Base-by-base conservation (phyloP, 2,797 vertebrate genomes). In the Melanotaenia pygmaea region DNA sequence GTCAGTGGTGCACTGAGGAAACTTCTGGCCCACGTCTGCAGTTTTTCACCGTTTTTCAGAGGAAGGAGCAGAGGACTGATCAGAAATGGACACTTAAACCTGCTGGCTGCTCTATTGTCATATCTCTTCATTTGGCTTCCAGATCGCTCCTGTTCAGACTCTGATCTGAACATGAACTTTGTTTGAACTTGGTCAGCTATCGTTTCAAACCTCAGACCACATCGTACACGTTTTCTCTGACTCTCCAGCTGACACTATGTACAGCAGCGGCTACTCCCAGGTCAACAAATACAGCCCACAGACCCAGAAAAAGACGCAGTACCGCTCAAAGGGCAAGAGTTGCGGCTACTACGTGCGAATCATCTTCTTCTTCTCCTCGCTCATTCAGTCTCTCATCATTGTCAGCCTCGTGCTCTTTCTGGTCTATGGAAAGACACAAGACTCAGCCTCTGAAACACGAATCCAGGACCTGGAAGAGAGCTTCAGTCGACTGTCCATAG, bases 371-470 rank as follows among this genome's bases (percentile, higher is more conserved):
- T 98, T 97, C 80, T 95, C 94, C 12, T 98, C 97, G 0, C 94
- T 98, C 77, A 98, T 98, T 83, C 97, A 99, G 65, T 96, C 97
- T 35, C 95, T 99, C 22, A 97, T 99, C 87, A 99, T 99, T 61
- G 85, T 96, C 60, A 97, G 97, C 54, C 92, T 99, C 4, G 96
- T 98, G 81, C 96, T 99, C 8, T 99, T 99, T 91, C 96, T 99
- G 93, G 81, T 98, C 62, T 99, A 99, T 0, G 97, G 97, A 1
- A 96, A 96, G n/a, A 89, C 91, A 0, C 92, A 95, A 26, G 93
- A 88, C 13, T 88, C 92, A 0, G 93, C 94, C 0, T 95, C 95
- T 61, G 81, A 74, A 0, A 85, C 70, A 0, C 89, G 92, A 78
- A 86, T 97, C 9, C 76, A 90, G 67, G 92, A 89, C 74, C 80